Conservation (phyloP, 1,140 invertebrate species). For the Pseudomyrmex gracilis region DNA sequence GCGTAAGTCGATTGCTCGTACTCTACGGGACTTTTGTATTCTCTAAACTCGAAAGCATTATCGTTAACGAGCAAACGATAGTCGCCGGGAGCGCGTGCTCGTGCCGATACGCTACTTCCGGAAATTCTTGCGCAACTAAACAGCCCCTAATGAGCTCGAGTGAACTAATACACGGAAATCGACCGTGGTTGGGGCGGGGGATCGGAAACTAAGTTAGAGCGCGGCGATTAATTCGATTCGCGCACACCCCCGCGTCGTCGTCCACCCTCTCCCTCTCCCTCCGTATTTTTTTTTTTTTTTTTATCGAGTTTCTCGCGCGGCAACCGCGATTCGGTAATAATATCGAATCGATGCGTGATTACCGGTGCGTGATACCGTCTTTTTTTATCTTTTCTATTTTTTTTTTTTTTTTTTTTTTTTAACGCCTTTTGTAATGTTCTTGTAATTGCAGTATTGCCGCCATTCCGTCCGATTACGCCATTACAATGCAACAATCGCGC, state of each 20-base stretch:
- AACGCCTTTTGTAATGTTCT: no score
- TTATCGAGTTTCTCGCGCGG: conserved; percentile 28
- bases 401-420: not conserved
- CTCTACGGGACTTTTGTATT: conserved; percentile 57
- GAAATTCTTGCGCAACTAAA: conserved; percentile 61
- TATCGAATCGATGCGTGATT: no score
- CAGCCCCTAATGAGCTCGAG: conserved; percentile 52
- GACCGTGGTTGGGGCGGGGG: not conserved
- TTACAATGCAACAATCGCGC: no score
- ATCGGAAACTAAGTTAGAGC: conserved; percentile 45
- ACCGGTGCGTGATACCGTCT: not conserved
- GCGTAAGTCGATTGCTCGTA: conserved; percentile 61
- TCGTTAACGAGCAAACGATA: conserved; percentile 63
- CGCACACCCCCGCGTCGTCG: not conserved
- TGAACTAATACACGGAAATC: conserved; percentile 28
- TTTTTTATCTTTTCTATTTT: not conserved
- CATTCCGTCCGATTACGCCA: no score
- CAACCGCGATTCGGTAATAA: not conserved
- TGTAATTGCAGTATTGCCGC: not conserved
- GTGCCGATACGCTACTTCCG: conserved; percentile 39
- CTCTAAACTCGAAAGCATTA: conserved; percentile 61
- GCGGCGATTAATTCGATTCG: conserved; percentile 40
- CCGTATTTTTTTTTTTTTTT: not conserved
- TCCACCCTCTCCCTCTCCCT: no score
- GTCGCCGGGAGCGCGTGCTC: conserved; percentile 23